These are phyloP conservation scores for Drosophila arizonae DNA, from an alignment of 1,140 invertebrate genomes.

Conservation along the genomic window DNA sequence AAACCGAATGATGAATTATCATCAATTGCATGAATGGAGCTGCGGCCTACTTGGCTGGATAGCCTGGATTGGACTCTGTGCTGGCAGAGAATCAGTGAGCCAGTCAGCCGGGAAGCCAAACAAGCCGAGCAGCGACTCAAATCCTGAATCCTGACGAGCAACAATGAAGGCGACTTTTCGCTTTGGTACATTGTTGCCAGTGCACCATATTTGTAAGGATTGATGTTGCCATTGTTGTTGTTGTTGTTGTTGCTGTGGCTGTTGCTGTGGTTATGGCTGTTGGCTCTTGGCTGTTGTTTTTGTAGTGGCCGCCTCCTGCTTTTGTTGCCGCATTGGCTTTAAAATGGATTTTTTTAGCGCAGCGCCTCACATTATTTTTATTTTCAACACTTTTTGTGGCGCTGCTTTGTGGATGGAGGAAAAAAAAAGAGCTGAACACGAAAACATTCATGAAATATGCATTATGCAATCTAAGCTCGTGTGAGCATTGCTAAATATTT, in stretches of 20 bases:
- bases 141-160: conserved; percentile 56
- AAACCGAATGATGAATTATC: conserved; percentile 73
- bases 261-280: conserved; percentile 19
- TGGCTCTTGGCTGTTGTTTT: conserved; percentile 44
- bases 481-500: conserved; percentile 82
- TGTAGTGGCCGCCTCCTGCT: conserved; percentile 42
- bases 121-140: conserved; percentile 48
- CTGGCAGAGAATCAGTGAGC: neutral
- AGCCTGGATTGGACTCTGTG: conserved; percentile 1
- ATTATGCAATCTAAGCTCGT: conserved; percentile 83
- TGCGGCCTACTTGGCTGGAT: neutral
- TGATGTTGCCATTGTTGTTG: conserved; percentile 25
- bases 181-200: conserved; percentile 29
- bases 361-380: conserved; percentile 61
- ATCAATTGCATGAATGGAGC: conserved; percentile 14
- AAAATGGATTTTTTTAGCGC: conserved; percentile 54
- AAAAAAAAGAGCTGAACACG: conserved; percentile 35
- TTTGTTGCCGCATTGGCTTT: conserved; percentile 77
- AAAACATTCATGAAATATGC: conserved; percentile 82
- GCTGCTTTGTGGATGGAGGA: conserved; percentile 51
- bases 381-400: conserved; percentile 68
- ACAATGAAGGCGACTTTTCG: conserved; percentile 44
- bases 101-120: conserved; percentile 53
- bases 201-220: conserved; percentile 46
- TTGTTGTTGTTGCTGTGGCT: conserved; percentile 37